Conservation (phyloP, 2,113 vertebrate genomes). For the Ctenomys sociabilis region DNA sequence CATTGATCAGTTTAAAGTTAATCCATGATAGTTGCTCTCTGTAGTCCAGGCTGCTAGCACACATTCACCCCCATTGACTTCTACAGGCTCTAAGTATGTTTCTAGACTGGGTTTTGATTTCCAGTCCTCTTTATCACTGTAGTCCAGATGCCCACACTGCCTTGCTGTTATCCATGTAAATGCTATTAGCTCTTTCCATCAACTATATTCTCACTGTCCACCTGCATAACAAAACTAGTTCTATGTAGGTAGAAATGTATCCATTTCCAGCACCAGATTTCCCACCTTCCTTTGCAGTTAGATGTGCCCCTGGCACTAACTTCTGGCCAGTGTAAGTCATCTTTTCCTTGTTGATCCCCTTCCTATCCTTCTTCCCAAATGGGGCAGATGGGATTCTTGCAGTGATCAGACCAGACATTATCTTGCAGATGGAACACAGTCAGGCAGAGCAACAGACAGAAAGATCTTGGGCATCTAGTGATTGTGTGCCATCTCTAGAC, state of each 20-base stretch:
- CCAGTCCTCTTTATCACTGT: background rate
- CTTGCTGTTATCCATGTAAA: background rate
- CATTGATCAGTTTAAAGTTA: slow-evolving; percentile 12
- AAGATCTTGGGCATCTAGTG: background rate
- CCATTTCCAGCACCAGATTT: background rate
- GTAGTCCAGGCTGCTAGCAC: background rate
- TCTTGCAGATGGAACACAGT: background rate
- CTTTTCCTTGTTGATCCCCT: accelerated
- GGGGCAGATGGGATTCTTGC: background rate
- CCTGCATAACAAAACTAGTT: background rate
- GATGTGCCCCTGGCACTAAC: background rate
- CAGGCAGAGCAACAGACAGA: background rate
- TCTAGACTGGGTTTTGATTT: background rate
- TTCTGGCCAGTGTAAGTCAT: background rate
- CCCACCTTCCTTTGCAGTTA: background rate
- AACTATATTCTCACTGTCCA: background rate
- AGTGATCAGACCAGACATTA: background rate
- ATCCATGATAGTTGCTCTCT: background rate
- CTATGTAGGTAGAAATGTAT: background rate
- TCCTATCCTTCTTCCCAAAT: accelerated
- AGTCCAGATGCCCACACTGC: background rate
- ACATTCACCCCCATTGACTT: background rate
- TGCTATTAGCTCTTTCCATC: background rate
- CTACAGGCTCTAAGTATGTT: background rate
- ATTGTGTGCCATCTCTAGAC: slow-evolving; percentile 16